phyloP scores from a whole-genome alignment of 1,140 invertebrate genomes.

The Zelostemma sp. region DNA sequence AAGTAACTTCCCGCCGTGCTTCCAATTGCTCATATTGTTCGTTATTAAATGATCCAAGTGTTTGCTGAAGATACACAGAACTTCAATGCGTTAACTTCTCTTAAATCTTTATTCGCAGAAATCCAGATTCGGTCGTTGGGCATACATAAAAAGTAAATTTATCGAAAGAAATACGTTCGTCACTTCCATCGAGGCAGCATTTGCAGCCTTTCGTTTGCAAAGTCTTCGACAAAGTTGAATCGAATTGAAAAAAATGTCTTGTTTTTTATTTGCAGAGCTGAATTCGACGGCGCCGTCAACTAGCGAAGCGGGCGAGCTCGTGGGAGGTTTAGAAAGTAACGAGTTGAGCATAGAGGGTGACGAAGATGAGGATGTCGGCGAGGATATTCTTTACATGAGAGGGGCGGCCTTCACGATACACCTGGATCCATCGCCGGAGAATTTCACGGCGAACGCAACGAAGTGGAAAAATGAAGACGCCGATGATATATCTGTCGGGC shows the following conservation, averaged over 20 bases:
- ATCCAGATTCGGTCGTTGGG: no score
- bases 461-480: slow-evolving; percentile 48
- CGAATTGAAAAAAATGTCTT: slow-evolving; percentile 10
- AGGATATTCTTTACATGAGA: slow-evolving; percentile 86
- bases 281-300: slow-evolving; percentile 76
- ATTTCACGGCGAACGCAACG: slow-evolving; percentile 53
- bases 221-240: not conserved
- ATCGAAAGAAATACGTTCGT: no score
- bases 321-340: slow-evolving; percentile 57
- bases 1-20: not conserved
- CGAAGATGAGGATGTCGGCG: slow-evolving; percentile 68
- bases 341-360: slow-evolving; percentile 53
- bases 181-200: no score
- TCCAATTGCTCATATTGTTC: slow-evolving; percentile 5
- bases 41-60: not conserved
- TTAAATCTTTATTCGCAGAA: no score
- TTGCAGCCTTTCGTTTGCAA: no score
- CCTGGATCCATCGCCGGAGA: slow-evolving; percentile 68
- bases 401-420: slow-evolving; percentile 85
- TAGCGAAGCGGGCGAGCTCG: slow-evolving; percentile 55
- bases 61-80: not conserved
- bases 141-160: no score
- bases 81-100: no score
- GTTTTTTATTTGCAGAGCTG: slow-evolving; percentile 74
- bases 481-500: slow-evolving; percentile 46